Percentiles rank a stretch among this genome's conserved stretches.
These are phyloP conservation scores for Tragelaphus buxtoni DNA, from an alignment of 2,113 vertebrate genomes.

Conservation along the genomic window DNA sequence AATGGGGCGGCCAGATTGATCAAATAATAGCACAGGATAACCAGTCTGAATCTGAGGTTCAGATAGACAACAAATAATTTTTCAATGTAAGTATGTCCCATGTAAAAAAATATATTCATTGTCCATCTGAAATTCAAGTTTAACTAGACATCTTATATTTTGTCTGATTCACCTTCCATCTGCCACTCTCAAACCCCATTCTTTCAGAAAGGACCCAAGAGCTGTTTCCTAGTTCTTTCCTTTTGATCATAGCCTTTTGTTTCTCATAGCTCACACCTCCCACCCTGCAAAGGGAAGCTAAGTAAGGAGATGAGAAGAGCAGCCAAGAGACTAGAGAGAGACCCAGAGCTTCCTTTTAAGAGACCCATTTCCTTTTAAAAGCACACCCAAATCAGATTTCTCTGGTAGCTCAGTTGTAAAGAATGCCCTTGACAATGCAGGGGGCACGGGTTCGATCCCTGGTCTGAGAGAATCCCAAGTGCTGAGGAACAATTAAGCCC, in stretches of 20 bases:
- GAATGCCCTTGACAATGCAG: neutral
- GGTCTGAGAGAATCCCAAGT: neutral
- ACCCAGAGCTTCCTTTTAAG: neutral
- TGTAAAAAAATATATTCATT: neutral
- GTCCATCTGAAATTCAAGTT: neutral
- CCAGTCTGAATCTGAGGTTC: neutral
- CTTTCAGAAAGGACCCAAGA: neutral
- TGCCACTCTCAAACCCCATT: neutral
- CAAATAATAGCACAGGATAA: neutral
- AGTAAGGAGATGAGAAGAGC: neutral
- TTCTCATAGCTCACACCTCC: neutral
- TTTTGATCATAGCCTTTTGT: neutral
- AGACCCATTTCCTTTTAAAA: neutral
- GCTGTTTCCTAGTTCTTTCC: neutral
- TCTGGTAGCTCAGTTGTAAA: neutral
- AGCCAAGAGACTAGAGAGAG: neutral
- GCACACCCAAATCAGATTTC: neutral
- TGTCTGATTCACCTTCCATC: neutral
- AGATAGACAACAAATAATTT: neutral
- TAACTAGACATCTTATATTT: neutral
- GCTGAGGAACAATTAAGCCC: fast-evolving
- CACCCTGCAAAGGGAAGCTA: neutral
- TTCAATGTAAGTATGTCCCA: neutral
- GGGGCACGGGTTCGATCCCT: neutral
- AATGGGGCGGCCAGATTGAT: neutral